Conservation (phyloP, 2,888 invertebrate genomes). For the Eupithecia subfuscata region DNA sequence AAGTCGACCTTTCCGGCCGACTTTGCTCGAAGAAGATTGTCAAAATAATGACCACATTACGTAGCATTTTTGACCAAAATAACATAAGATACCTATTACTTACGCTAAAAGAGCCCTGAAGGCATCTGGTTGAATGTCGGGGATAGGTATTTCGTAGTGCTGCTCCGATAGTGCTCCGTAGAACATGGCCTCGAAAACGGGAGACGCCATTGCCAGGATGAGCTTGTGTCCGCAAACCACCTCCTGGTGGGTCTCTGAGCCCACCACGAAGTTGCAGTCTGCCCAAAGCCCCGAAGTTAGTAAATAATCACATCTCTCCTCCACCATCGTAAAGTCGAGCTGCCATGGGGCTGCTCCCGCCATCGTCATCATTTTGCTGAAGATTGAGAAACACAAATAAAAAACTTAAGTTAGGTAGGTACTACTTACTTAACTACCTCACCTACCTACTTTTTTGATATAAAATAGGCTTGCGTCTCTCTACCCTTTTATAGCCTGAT, state of each 20-base stretch:
- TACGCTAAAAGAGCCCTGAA: slow-evolving; percentile 92
- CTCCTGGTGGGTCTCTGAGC: slow-evolving; percentile 90
- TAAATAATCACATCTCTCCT: slow-evolving; percentile 89
- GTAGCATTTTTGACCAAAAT: too few relatives aligned
- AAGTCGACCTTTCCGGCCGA: too few relatives aligned
- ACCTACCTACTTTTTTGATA: too few relatives aligned
- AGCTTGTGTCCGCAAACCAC: slow-evolving; percentile 90
- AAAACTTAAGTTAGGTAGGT: not conserved
- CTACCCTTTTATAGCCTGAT: too few relatives aligned
- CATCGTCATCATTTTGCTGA: slow-evolving; percentile 33
- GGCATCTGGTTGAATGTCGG: slow-evolving; percentile 93
- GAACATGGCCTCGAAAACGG: slow-evolving; percentile 95
- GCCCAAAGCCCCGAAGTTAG: slow-evolving; percentile 92
- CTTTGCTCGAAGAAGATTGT: too few relatives aligned
- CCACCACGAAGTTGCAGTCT: slow-evolving; percentile 92
- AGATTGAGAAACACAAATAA: not conserved
- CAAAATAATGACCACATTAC: too few relatives aligned
- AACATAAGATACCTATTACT: slow-evolving; percentile 49
- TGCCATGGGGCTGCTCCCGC: slow-evolving; percentile 89
- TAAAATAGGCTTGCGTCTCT: too few relatives aligned
- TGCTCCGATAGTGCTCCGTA: slow-evolving; percentile 92
- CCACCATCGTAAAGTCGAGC: slow-evolving; percentile 87
- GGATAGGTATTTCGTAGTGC: slow-evolving; percentile 89
- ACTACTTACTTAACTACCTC: too few relatives aligned
- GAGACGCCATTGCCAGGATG: slow-evolving; percentile 93